Evolutionary conservation across 2,797 vertebrate genomes (phyloP).

Genomic region (Pipistrellus kuhlii): DNA sequence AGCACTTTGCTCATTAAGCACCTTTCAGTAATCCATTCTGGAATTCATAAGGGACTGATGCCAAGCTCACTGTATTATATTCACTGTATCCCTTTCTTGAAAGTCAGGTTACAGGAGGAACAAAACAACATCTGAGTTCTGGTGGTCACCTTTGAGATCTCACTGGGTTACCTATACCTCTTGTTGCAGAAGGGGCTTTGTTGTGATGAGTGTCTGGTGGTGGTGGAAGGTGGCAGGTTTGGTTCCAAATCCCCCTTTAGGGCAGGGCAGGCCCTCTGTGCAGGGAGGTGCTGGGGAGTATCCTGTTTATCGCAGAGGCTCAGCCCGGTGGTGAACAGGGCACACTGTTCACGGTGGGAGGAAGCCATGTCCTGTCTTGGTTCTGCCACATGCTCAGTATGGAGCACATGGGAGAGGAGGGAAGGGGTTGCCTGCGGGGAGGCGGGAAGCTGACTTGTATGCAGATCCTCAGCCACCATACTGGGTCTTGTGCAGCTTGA

Average conservation of each 20-base stretch:
- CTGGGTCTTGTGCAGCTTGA: not conserved
- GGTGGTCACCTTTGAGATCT: not conserved
- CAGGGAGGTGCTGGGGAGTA: not conserved
- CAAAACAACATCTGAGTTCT: not conserved
- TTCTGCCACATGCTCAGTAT: not conserved
- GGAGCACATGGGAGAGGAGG: rapidly evolving
- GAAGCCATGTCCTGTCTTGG: not conserved
- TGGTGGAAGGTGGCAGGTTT: not conserved
- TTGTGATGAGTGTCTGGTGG: not conserved
- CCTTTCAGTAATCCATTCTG: not conserved
- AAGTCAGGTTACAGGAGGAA: slow-evolving; percentile 10
- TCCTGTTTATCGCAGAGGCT: not conserved
- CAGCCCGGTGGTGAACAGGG: not conserved
- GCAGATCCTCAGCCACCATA: not conserved
- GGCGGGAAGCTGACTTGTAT: not conserved
- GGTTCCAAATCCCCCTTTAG: not conserved
- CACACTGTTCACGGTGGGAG: not conserved
- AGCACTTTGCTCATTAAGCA: not conserved
- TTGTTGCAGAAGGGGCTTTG: not conserved
- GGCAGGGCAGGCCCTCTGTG: not conserved
- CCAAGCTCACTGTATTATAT: not conserved
- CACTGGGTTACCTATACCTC: not conserved
- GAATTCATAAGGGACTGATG: not conserved
- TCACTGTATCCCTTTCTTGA: not conserved
- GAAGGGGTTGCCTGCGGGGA: not conserved